Base-by-base conservation (phyloP, 2,888 invertebrate species). In the Scrobipalpa costella region DNA sequence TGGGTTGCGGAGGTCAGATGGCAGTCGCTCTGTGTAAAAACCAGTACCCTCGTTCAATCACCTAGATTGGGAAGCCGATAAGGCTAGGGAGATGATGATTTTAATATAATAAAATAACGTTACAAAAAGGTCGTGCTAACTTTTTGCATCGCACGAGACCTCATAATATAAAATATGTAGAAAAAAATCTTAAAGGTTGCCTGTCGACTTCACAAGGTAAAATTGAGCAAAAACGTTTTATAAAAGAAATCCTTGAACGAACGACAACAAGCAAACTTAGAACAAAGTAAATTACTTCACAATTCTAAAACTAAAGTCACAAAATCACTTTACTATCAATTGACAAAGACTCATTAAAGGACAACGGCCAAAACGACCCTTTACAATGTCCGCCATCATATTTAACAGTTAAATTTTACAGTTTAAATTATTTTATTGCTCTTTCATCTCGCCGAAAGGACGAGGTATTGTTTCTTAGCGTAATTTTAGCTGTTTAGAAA, bases 401-500 rank as follows among this genome's bases (percentile, higher is more conserved):
- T 11, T 21, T 21, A 55, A 55, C 55, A 55, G 55, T 55, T n/a
- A 55, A 21, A 36, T 38, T 57, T 34, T 57, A 57, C 57, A 57
- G 38, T 57, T 57, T 19, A 57, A 36, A 36, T 57, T 57, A 11
- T 34, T 57, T 57, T 33, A 57, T 17, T 15, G 34, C n/a, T 57
- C 36, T 57, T 57, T 57, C 21, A 55, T 57, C 36, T 57, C 15
- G 15, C 36, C 57, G 34, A 57, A 34, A 57, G 57, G 57, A 57
- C 36, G 17, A 9, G 2, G 21, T n/a, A 55, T 33, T 55, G 33
- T 55, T 55, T 36, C 57, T 57, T 21, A 57, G n/a, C 7, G 21
- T 57, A 57, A 55, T 55, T 38, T 57, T 36, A 17, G 27, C 36
- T 34, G 36, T 57, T 57, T 57, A 57, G 57, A n/a, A 38, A 57